Conservation (phyloP, 2,113 vertebrate species). For the Ochotona princeps region DNA sequence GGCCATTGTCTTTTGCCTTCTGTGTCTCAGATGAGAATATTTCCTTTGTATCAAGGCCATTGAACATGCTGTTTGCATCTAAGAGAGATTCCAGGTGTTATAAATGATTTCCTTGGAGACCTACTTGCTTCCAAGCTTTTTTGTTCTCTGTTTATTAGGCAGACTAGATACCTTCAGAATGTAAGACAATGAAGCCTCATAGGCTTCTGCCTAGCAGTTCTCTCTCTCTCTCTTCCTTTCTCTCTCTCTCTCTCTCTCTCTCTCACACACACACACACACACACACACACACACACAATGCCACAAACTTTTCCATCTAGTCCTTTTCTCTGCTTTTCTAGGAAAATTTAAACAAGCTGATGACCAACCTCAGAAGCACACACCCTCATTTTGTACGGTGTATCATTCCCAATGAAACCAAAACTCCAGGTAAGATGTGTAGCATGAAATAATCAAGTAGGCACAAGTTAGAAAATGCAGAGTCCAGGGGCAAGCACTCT, state of each 20-base stretch:
- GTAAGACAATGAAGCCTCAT: background rate
- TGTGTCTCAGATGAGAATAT: background rate
- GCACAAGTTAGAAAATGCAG: background rate
- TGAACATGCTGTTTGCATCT: background rate
- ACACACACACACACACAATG: background rate
- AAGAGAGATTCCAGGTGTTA: background rate
- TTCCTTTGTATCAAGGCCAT: background rate
- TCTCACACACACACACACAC: too few species aligned
- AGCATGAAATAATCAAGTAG: background rate
- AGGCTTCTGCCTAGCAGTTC: background rate
- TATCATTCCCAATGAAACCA: constrained; percentile 96
- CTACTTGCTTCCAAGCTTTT: background rate
- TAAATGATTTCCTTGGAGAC: background rate
- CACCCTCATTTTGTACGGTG: constrained; percentile 97
- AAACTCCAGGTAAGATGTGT: constrained; percentile 91
- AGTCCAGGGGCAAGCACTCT: background rate
- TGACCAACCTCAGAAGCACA: constrained; percentile 94
- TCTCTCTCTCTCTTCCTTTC: too few species aligned
- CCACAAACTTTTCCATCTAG: constrained; percentile 34
- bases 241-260: too few species aligned
- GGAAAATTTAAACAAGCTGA: constrained; percentile 96
- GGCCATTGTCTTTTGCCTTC: background rate
- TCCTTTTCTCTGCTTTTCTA: constrained; percentile 76
- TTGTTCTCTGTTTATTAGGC: background rate
- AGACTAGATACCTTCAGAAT: constrained; percentile 31